Percentiles rank a stretch among this genome's conserved stretches.
phyloP scores from a whole-genome alignment of 1,140 invertebrate genomes.

The Reticulitermes speratus region DNA sequence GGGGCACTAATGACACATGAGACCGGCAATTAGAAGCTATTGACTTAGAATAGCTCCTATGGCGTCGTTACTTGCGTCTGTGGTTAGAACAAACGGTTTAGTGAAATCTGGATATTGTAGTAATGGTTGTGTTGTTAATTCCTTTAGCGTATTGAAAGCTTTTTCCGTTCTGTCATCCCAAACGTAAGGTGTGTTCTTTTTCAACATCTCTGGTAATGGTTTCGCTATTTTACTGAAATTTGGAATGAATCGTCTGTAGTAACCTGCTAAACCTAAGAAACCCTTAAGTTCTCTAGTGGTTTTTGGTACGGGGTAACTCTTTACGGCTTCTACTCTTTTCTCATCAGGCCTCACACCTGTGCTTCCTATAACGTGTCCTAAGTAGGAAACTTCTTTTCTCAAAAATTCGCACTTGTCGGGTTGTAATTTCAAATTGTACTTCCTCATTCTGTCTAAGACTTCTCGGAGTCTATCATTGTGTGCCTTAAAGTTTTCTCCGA shows the following conservation, averaged over 20 bases:
- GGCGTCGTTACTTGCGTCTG: slow-evolving; percentile 30
- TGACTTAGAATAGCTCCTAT: slow-evolving; percentile 36
- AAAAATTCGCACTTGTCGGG: slow-evolving; percentile 52
- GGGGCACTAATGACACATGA: too few species aligned
- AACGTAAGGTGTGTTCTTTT: slow-evolving; percentile 42
- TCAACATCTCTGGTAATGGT: slow-evolving; percentile 45
- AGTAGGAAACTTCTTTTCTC: slow-evolving; percentile 46
- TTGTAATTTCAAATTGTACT: slow-evolving; percentile 48
- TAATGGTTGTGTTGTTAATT: neutral
- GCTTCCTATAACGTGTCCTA: slow-evolving; percentile 47
- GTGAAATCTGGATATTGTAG: slow-evolving; percentile 29
- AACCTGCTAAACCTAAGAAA: slow-evolving; percentile 49
- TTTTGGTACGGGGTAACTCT: slow-evolving; percentile 46
- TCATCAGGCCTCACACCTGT: slow-evolving; percentile 48
- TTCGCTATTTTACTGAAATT: slow-evolving; percentile 43
- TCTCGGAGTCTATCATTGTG: slow-evolving; percentile 40
- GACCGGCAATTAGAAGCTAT: neutral
- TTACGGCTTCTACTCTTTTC: slow-evolving; percentile 45
- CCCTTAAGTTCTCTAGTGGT: slow-evolving; percentile 45
- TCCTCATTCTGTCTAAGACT: slow-evolving; percentile 45
- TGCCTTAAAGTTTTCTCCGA: slow-evolving; percentile 42
- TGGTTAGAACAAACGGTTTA: slow-evolving; percentile 19
- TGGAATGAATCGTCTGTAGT: slow-evolving; percentile 43
- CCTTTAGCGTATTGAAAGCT: slow-evolving; percentile 41
- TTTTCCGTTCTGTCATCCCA: slow-evolving; percentile 39